Percentiles rank a stretch among this genome's conserved stretches.
These are phyloP conservation scores for Jordanella pulchra DNA, from an alignment of 2,797 vertebrate species.

Conservation along the genomic window DNA sequence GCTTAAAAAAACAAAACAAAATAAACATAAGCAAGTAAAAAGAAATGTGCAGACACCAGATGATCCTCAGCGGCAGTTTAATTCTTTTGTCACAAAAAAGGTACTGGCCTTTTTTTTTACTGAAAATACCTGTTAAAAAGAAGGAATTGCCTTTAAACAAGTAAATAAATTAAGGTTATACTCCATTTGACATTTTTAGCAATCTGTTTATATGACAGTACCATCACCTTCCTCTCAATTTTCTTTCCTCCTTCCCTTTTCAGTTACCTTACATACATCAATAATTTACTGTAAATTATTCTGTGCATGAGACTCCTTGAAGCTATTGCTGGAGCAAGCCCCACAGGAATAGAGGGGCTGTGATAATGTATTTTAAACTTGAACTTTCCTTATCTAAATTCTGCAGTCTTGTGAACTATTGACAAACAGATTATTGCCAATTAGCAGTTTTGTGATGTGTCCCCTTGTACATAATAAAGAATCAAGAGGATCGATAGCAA, in stretches of 20 bases:
- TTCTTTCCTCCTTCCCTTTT: conserved; percentile 61
- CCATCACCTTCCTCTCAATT: conserved; percentile 61
- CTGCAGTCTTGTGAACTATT: conserved; percentile 82
- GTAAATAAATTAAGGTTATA: neutral
- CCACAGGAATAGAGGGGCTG: conserved; percentile 59
- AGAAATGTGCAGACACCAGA: neutral
- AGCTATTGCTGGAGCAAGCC: conserved; percentile 68
- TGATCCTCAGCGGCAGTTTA: neutral
- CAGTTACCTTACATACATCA: conserved; percentile 50
- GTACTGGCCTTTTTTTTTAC: neutral
- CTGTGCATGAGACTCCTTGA: conserved; percentile 73
- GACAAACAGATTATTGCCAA: conserved; percentile 89
- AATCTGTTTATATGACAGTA: conserved; percentile 31
- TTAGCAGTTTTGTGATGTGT: conserved; percentile 86
- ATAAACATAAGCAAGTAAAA: no score
- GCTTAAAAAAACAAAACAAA: neutral
- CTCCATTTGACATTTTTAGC: conserved; percentile 41
- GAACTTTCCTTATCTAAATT: conserved; percentile 86
- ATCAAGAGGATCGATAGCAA: conserved; percentile 78
- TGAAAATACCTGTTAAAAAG: neutral
- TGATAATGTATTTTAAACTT: conserved; percentile 83
- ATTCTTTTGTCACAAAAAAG: neutral
- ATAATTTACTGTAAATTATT: conserved; percentile 76
- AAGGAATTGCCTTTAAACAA: neutral
- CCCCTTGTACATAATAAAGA: conserved; percentile 85